Percentiles rank a stretch among this genome's conserved stretches.
Conservation (phyloP, 2,888 invertebrate genomes). For the Agrotis clavis region DNA sequence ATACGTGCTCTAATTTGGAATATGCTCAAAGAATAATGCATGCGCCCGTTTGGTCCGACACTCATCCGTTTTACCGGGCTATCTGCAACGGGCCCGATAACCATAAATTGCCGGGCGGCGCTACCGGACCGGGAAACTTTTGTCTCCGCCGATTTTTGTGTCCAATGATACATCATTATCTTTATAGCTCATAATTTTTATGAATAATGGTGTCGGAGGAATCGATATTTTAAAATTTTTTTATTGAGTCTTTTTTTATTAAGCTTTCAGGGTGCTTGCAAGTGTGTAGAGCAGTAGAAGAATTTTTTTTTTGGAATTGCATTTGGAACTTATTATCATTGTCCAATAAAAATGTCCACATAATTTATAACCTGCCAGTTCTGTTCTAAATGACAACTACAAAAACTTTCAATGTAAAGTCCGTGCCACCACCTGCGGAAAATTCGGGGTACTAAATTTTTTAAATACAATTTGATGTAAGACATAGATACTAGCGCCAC, state of each 20-base stretch:
- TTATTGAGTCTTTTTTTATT: slow-evolving; percentile 22
- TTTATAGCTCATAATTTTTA: slow-evolving; percentile 59
- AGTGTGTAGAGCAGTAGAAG: not conserved
- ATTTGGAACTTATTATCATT: too few species aligned
- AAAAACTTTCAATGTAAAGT: too few species aligned
- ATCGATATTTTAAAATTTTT: slow-evolving; percentile 45
- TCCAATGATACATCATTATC: slow-evolving; percentile 66
- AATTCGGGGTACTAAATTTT: too few species aligned
- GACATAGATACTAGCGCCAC: too few species aligned
- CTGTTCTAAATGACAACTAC: too few species aligned
- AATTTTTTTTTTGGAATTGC: not conserved
- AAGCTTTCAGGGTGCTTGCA: not conserved
- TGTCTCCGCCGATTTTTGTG: slow-evolving; percentile 67
- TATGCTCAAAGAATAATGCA: slow-evolving; percentile 64
- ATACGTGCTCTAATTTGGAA: slow-evolving; percentile 64
- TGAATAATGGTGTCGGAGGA: slow-evolving; percentile 43
- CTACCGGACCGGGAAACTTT: slow-evolving; percentile 62
- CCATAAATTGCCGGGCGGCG: slow-evolving; percentile 72
- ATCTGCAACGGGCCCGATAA: slow-evolving; percentile 73
- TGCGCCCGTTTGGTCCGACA: slow-evolving; percentile 59
- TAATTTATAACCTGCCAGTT: too few species aligned
- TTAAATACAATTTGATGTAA: too few species aligned
- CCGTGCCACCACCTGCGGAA: too few species aligned
- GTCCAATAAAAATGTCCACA: not conserved
- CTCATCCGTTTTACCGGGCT: slow-evolving; percentile 69